A percentile compares a stretch with the other conserved stretches of the same genome.
Evolutionary conservation across 2,888 invertebrate genomes (phyloP).

Genomic region (Germaria angustata): DNA sequence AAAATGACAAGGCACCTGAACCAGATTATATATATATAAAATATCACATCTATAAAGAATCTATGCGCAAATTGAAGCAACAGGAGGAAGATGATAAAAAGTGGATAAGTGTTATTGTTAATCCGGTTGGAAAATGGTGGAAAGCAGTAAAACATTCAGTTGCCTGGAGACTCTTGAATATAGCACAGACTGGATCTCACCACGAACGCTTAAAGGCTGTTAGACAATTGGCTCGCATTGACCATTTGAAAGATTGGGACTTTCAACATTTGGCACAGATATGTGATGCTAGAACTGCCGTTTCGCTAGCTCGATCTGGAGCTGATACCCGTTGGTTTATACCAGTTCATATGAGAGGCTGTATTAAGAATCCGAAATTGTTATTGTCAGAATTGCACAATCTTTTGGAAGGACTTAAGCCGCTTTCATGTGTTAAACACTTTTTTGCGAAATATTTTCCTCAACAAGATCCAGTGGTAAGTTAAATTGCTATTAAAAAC

Average conservation of each 20-base stretch:
- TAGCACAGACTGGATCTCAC: conserved; percentile 84
- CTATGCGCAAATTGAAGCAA: conserved; percentile 77
- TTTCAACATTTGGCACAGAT: conserved; percentile 89
- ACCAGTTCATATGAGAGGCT: conserved; percentile 83
- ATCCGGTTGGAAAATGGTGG: conserved; percentile 82
- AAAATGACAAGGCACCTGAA: conserved; percentile 75
- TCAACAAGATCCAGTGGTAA: conserved; percentile 73
- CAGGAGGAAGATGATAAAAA: conserved; percentile 78
- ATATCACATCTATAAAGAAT: conserved; percentile 80
- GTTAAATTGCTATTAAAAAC: conserved; percentile 42
- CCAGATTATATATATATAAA: conserved; percentile 82
- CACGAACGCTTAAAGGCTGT: conserved; percentile 84
- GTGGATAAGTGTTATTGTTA: conserved; percentile 79
- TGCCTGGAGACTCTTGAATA: conserved; percentile 85
- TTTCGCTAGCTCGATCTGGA: conserved; percentile 87
- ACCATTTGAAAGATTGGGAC: conserved; percentile 85
- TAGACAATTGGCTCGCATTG: conserved; percentile 84
- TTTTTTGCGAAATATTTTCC: conserved; percentile 79
- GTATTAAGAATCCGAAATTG: conserved; percentile 78
- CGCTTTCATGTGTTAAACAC: conserved; percentile 76
- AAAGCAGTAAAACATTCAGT: conserved; percentile 84
- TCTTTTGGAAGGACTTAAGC: conserved; percentile 74
- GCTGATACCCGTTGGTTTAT: conserved; percentile 88
- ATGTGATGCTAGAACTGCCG: conserved; percentile 87
- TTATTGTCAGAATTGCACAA: conserved; percentile 76